Evolutionary conservation across 2,888 invertebrate species (phyloP), one percentile per base, ranked within the genome.

Genomic region (Acanthosepion esculentum): DNA sequence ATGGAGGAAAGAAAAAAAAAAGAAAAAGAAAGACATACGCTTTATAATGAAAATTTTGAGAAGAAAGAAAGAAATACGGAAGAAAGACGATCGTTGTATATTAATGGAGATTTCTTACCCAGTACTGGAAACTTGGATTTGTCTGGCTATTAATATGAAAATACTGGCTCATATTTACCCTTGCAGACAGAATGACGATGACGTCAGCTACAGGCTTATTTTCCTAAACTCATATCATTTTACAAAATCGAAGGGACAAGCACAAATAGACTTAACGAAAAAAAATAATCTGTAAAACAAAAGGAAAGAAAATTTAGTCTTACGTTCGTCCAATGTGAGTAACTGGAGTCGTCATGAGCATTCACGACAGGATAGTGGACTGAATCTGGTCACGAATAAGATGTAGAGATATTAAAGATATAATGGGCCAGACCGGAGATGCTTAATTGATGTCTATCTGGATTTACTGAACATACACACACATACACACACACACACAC

Each of bases 71-170:
- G 78, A 78, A 78, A 33, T 78, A 78, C 78, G 78, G 78, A 78
- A 78, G n/a, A 33, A 78, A 78, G n/a, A 78, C n/a, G 0, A n/a
- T n/a, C n/a, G n/a, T n/a, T 78, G 78, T 78, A 78, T 78, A 78
- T 78, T 78, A 33, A 78, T 78, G 78, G 78, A n/a, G n/a, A 78
- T 15, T 33, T 78, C 18, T 78, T 78, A 10, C 78, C n/a, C n/a
- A 33, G n/a, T 33, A 18, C 5, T 15, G 78, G 78, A 7, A 78
- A 33, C 78, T 78, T n/a, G n/a, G 78, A 78, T 78, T 78, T 33
- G 78, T 78, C 78, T 78, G n/a, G n/a, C 78, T 78, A 78, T 78
- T 78, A 78, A 78, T 78, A 78, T 78, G 78, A 78, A 78, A 78
- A 78, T 78, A 78, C n/a, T 33, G 78, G 78, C 78, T 78, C 78